These are phyloP conservation scores for Trachurus trachurus DNA, from an alignment of 2,797 vertebrate species.

Conservation along the genomic window DNA sequence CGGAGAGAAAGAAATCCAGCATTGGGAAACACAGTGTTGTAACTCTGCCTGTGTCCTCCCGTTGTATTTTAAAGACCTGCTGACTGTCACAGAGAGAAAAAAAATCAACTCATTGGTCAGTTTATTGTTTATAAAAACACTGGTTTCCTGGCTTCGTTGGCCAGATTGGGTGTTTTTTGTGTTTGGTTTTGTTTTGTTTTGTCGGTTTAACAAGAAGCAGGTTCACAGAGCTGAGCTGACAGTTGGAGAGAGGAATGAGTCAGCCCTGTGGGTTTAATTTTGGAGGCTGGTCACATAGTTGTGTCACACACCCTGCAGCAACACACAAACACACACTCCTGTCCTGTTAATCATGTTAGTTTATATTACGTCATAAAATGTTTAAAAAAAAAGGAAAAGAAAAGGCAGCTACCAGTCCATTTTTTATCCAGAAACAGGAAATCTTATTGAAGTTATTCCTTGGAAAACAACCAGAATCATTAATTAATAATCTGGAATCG, in stretches of 20 bases:
- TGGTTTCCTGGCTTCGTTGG: neutral
- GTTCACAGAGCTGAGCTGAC: neutral
- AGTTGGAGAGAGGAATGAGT: neutral
- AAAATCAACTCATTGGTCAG: neutral
- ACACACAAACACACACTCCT: constrained; percentile 4
- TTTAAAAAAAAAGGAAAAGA: too few species aligned
- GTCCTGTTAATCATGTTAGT: neutral
- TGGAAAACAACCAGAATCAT: too few species aligned
- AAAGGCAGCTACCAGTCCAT: too few species aligned
- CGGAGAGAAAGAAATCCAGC: neutral
- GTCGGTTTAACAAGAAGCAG: neutral
- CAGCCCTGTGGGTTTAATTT: neutral
- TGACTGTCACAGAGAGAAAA: neutral
- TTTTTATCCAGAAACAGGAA: neutral
- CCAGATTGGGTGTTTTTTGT: neutral
- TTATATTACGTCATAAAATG: neutral
- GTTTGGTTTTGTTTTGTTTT: too few species aligned
- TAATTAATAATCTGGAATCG: too few species aligned
- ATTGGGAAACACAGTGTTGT: neutral
- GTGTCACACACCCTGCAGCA: constrained; percentile 20
- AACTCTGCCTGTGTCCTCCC: neutral
- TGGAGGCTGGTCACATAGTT: constrained; percentile 35
- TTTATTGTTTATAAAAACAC: neutral
- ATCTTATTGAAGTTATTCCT: neutral
- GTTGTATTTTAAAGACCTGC: too few species aligned